phyloP scores from a whole-genome alignment of 2,797 vertebrate species.

The Aulostomus chinensis region DNA sequence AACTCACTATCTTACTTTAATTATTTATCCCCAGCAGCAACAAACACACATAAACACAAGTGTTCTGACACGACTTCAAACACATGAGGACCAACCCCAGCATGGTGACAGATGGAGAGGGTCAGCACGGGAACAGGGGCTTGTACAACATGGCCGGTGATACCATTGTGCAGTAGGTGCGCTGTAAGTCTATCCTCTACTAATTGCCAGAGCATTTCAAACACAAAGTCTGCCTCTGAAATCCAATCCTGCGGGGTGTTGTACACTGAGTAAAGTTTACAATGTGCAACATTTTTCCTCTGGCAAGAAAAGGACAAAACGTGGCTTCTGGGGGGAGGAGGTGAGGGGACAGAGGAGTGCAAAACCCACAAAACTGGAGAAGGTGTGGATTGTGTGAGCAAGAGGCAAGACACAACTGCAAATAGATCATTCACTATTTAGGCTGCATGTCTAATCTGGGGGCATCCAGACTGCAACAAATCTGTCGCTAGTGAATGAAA shows the following conservation, averaged over 20 bases:
- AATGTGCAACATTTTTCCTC: slow-evolving; percentile 74
- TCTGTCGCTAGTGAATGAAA: slow-evolving; percentile 55
- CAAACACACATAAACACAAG: background rate
- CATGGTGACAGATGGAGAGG: slow-evolving; percentile 80
- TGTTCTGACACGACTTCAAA: too few species aligned
- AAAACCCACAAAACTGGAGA: slow-evolving; percentile 3
- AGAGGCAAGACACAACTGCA: slow-evolving; percentile 35
- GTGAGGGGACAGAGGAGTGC: background rate
- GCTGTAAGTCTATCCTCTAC: slow-evolving; percentile 80
- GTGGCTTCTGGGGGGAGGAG: slow-evolving; percentile 23
- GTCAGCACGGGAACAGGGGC: slow-evolving; percentile 51
- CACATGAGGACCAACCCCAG: too few species aligned
- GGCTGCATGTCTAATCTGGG: slow-evolving; percentile 44
- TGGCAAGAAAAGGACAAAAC: slow-evolving; percentile 52
- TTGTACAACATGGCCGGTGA: slow-evolving; percentile 49
- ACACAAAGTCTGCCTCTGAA: slow-evolving; percentile 81
- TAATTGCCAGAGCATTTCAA: slow-evolving; percentile 80
- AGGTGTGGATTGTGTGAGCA: slow-evolving; percentile 11
- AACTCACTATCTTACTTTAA: too few species aligned
- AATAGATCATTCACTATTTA: slow-evolving; percentile 56
- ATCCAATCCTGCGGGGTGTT: slow-evolving; percentile 69
- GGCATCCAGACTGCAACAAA: slow-evolving; percentile 19
- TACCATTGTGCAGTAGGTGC: slow-evolving; percentile 73
- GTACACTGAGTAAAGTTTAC: slow-evolving; percentile 76
- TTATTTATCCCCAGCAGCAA: background rate